Evolutionary conservation across 2,113 vertebrate species (phyloP).

Genomic region (Sapayoa aenigma): DNA sequence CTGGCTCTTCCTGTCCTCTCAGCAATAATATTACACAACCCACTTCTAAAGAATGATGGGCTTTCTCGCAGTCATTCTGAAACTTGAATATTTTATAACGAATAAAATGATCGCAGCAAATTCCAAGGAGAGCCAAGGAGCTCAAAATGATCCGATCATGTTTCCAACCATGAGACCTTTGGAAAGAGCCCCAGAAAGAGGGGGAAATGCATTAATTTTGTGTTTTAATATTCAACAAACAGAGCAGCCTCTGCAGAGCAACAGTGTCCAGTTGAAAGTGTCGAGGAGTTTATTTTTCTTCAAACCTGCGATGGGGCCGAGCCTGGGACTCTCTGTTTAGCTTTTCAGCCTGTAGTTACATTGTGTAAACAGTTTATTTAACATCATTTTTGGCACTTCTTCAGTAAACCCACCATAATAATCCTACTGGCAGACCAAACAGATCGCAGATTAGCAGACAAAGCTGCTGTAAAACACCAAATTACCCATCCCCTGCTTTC

Average conservation of each 20-base stretch:
- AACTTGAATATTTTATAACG: slow-evolving; percentile 8
- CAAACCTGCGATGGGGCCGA: slow-evolving; percentile 75
- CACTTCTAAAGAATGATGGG: not conserved
- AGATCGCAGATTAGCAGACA: slow-evolving; percentile 77
- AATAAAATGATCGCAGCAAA: slow-evolving; percentile 39
- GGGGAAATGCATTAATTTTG: slow-evolving; percentile 71
- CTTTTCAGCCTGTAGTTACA: slow-evolving; percentile 79
- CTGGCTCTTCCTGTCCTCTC: not conserved
- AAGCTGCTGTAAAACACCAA: slow-evolving; percentile 67
- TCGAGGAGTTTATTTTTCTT: slow-evolving; percentile 85
- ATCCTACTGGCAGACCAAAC: slow-evolving; percentile 84
- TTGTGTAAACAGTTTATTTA: slow-evolving; percentile 83
- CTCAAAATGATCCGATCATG: slow-evolving; percentile 47
- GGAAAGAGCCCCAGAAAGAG: slow-evolving; percentile 63
- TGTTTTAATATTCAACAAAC: slow-evolving; percentile 77
- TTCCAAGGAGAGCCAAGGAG: slow-evolving; percentile 41
- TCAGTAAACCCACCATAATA: slow-evolving; percentile 82
- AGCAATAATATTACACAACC: not conserved
- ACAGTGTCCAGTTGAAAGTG: slow-evolving; percentile 74
- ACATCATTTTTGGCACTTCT: slow-evolving; percentile 79
- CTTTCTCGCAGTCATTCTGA: not conserved
- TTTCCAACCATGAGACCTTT: slow-evolving; percentile 66
- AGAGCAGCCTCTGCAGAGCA: slow-evolving; percentile 68
- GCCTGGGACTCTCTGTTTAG: slow-evolving; percentile 72
- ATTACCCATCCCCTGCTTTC: slow-evolving; percentile 70